Base-by-base conservation (phyloP, 2,113 vertebrate species). In the Tympanuchus pallidicinctus region DNA sequence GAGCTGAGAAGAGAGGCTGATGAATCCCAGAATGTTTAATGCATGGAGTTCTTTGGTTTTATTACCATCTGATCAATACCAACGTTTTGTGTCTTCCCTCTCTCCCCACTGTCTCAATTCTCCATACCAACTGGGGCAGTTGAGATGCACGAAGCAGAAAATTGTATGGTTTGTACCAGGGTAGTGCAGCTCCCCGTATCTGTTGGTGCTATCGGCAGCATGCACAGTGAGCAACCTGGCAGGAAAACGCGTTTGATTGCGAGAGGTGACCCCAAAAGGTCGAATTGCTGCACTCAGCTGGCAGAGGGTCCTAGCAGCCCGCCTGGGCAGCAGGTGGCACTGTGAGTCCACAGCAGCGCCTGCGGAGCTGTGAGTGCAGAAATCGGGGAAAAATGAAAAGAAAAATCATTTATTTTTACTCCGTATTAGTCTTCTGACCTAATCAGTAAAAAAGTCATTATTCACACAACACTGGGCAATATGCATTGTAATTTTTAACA, bases 371-470 rank as follows among this genome's bases (percentile, higher is more conserved):
- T 19, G 30, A 32, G 32, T 11, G 19, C 32, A 11, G 56, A n/a
- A 59, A 59, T 59, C 6, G 36, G 18, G 56, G 30, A 97, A 96
- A 97, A 97, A 97, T 93, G 97, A 97, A 95, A 97, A 96, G 97
- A 97, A 98, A 98, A 97, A 98, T 97, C 97, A 98, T 98, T 98
- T 98, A 98, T 98, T 98, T 96, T 98, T 98, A 82, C 95, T 98
- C 97, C 52, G 71, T 98, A 97, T 98, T 98, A 98, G 97, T 98
- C 97, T 98, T 97, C 96, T 98, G 98, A 98, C 97, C 97, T 98
- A 98, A 98, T 98, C 98, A 98, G 98, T 97, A 98, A 98, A 98
- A 98, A 98, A 98, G 97, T 97, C 98, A 98, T 98, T 98, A 98
- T 98, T 98, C 97, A 98, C 98, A 98, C 97, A 98, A 98, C 98